Percentiles rank a stretch among this genome's conserved stretches.
Evolutionary conservation across 2,113 vertebrate species (phyloP).

Genomic region (Bagarius yarrelli): DNA sequence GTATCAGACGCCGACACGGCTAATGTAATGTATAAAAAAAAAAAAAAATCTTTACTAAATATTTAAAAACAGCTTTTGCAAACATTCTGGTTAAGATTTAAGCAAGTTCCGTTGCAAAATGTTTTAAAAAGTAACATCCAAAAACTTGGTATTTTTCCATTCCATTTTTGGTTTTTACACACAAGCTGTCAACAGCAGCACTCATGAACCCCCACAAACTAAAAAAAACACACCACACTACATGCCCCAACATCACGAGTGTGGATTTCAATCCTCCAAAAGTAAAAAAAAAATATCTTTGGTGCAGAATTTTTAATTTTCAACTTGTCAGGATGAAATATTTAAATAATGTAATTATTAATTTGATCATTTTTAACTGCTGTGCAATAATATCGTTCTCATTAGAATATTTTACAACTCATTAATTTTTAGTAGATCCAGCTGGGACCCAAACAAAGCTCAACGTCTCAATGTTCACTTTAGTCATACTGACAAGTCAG

Average conservation of each 20-base stretch:
- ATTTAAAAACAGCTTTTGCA: neutral
- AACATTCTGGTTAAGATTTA: neutral
- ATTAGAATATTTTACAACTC: conserved; percentile 15
- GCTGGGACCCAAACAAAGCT: neutral
- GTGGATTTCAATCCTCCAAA: conserved; percentile 4
- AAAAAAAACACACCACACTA: neutral
- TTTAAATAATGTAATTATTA: neutral
- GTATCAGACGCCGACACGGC: neutral
- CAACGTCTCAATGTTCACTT: neutral
- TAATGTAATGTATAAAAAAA: neutral
- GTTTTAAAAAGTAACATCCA: neutral
- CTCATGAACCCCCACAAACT: conserved; percentile 4
- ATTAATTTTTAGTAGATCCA: conserved; percentile 7
- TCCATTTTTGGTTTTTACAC: conserved; percentile 4
- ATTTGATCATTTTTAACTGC: neutral
- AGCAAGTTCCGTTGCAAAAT: neutral
- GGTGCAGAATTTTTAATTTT: neutral
- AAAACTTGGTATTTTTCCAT: neutral
- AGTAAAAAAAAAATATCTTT: neutral
- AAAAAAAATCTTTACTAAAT: conserved; percentile 17
- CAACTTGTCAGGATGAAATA: conserved; percentile 7
- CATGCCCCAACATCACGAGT: conserved; percentile 4
- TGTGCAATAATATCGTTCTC: neutral
- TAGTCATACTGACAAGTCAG: neutral
- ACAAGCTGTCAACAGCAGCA: conserved; percentile 24